A percentile compares a stretch with the other conserved stretches of the same genome.
These are phyloP conservation scores for Gadus chalcogrammus DNA, from an alignment of 2,113 vertebrate genomes.

Conservation along the genomic window DNA sequence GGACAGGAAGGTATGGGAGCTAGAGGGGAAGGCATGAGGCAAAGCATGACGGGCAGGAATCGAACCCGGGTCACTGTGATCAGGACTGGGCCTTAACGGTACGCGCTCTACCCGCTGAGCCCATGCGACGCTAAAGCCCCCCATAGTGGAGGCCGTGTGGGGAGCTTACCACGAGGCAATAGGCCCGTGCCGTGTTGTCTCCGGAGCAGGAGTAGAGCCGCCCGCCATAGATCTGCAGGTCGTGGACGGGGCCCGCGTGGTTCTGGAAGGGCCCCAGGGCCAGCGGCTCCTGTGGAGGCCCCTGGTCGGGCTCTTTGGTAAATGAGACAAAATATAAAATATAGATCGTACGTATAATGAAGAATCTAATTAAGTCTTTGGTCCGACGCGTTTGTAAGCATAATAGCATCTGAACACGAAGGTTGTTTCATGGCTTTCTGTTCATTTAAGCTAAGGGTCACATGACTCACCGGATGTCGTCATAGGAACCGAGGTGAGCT, in stretches of 20 bases:
- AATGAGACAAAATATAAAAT: not conserved
- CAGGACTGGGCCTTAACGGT: too few species aligned
- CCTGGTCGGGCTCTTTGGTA: slow-evolving; percentile 74
- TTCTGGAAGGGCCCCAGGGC: slow-evolving; percentile 82
- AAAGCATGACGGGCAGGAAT: too few species aligned
- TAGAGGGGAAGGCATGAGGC: too few species aligned
- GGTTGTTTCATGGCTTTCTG: too few species aligned
- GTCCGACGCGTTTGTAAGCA: too few species aligned
- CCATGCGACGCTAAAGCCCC: not conserved
- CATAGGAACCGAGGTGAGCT: not conserved
- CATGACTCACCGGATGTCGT: too few species aligned
- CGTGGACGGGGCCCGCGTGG: slow-evolving; percentile 85
- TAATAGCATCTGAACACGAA: too few species aligned
- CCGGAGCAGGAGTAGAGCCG: slow-evolving; percentile 89
- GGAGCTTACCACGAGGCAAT: slow-evolving; percentile 79
- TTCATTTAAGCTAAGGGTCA: too few species aligned
- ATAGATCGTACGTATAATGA: too few species aligned
- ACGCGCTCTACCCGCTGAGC: not conserved
- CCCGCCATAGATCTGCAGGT: slow-evolving; percentile 85
- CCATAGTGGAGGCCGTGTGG: not conserved
- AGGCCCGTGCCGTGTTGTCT: slow-evolving; percentile 88
- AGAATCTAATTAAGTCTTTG: too few species aligned
- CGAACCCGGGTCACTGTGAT: too few species aligned
- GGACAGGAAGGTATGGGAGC: too few species aligned
- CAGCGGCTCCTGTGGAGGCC: slow-evolving; percentile 78